Evolutionary conservation across 1,140 invertebrate species (phyloP), one percentile per base, ranked within the genome.

Genomic region (Drosophila jambulina): DNA sequence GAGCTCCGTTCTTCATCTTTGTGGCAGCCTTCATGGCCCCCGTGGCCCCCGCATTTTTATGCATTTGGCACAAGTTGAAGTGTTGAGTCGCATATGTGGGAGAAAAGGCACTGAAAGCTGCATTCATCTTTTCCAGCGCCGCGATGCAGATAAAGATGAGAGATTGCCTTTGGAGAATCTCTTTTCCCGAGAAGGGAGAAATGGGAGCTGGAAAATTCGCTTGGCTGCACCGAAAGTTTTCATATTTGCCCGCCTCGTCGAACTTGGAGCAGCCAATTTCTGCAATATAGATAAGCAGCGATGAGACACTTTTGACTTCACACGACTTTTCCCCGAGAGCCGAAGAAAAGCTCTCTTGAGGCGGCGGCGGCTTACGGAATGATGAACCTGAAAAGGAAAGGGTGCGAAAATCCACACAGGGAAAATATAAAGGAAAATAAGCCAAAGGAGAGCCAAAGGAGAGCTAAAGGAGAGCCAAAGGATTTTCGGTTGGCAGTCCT

Each of bases 31-130:
- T 27, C 49, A 17, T 21, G 10, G 15, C 21, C 34, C 19, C 48
- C 46, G 23, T 42, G 27, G 43, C 51, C 74, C 23, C 51, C 74
- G 84, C 80, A 87, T 88, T 87, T 83, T 87, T 78, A 87, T 87
- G 84, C 84, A 87, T 87, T 83, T 87, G 84, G 80, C 65, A 65
- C 84, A 83, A 56, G 68, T 70, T 80, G 84, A 83, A 87, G 84
- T 78, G 84, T 76, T 79, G 84, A 82, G 83, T 69, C 71, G 70
- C 84, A 68, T 76, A 61, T 75, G 68, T 79, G 70, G 40, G 54
- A 36, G 57, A 71, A 75, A 60, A 61, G 42, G 74, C 53, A 56
- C 60, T 75, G 63, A 68, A 76, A 60, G 74, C 70, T 56, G 75
- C 34, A 76, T 76, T 71, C 54, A 58, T 71, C 70, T 72, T 38